Base-by-base conservation (phyloP, 1,140 invertebrate genomes). In the Meloidogyne chitwoodi region DNA sequence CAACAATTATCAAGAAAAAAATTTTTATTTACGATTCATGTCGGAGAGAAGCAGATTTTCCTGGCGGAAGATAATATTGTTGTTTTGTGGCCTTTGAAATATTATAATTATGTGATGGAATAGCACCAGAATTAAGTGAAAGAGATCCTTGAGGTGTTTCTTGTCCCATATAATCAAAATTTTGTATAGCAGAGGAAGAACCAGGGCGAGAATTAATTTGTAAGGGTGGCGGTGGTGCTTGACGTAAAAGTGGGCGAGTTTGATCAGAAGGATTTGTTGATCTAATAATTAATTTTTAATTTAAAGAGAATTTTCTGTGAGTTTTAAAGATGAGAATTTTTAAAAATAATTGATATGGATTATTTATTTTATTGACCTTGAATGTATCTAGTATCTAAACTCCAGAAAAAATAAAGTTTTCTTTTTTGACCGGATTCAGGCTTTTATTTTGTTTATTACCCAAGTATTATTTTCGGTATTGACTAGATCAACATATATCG, bases 241-340 rank as follows among this genome's bases (percentile, higher is more conserved):
- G 19, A 22, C 48, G 48, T 22, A 56, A 22, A 6, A 56, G n/a
- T 0, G 48, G 48, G 19, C 48, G 48, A 4, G 48, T n/a, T 6
- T n/a, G 48, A 16, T 56, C 48, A 22, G 48, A 56, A 0, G n/a
- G n/a, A 56, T n/a, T 56, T 56, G 48, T 56, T 19, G 48, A 1
- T 56, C 48, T 56, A 22, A 56, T 26, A 24, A 66, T 74, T 74
- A 74, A 27, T n/a, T n/a, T n/a, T n/a, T n/a, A 48, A 74, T n/a
- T n/a, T n/a, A 56, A 67, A 22, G 19, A 74, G 14, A 14, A 34
- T n/a, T 3, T 4, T 34, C 3, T 34, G 3, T 34, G 34, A 34
- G 34, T 10, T 10, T 34, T 38, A 69, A n/a, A n/a, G n/a, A n/a
- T n/a, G n/a, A n/a, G n/a, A n/a, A n/a, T n/a, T n/a, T n/a, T n/a